Base-by-base conservation (phyloP, 2,888 invertebrate genomes). In the Acanthosepion lycidas region DNA sequence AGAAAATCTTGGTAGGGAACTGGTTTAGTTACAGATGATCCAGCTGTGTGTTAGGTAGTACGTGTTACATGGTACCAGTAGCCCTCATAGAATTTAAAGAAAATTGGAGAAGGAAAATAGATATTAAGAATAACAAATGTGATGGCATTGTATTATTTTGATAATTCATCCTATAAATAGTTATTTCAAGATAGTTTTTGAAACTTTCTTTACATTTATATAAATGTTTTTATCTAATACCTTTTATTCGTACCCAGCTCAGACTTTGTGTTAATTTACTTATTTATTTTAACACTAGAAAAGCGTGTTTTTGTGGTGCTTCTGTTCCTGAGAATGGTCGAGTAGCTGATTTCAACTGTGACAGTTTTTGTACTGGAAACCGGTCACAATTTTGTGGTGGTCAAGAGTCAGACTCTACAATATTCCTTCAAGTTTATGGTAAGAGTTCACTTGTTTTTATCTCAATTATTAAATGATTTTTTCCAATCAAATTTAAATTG, bases 381-480 rank as follows among this genome's bases (percentile, higher is more conserved):
- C 18, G 8, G 18, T 53, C 53, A 33, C 93, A 93, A 33, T 93
- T 53, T 49, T 93, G 93, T 93, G 93, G 93, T 6, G 48, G 51
- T 53, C 93, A 53, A 49, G 15, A 18, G 12, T 49, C 51, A 93
- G 0, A 93, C 48, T 28, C 93, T 49, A 8, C n/a, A n/a, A 51
- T 33, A 49, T 93, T 93, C 33, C 33, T 93, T n/a, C 93, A 93
- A 93, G 51, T 51, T 51, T 93, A 93, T n/a, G n/a, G 93, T 93
- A 49, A 93, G 93, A 33, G 15, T 18, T 78, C 6, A 33, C 4
- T n/a, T n/a, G 12, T 78, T 78, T 78, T 3, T n/a, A 78, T 78
- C 33, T 78, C 33, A 78, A 33, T 78, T 0, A 78, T n/a, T 28
- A 6, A 28, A 28, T 78, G 4, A 23, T 26, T 64, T 64, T 28